Conservation (phyloP, 2,113 vertebrate genomes). For the Pteropus alecto region DNA sequence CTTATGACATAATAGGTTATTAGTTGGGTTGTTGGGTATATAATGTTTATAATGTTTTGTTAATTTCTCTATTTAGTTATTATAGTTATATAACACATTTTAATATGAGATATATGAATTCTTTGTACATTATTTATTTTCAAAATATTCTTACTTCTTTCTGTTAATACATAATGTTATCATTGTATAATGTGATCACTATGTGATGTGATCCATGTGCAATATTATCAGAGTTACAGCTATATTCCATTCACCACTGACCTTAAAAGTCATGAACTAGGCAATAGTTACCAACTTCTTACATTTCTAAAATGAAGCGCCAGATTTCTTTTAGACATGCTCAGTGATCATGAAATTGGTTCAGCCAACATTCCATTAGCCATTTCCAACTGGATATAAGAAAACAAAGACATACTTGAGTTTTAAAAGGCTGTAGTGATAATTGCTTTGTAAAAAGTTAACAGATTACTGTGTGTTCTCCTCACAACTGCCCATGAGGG, state of each 20-base stretch:
- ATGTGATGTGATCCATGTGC: not conserved
- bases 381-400: not conserved
- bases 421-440: not conserved
- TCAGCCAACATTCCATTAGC: not conserved
- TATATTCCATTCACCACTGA: not conserved
- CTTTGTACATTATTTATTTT: not conserved
- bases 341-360: not conserved
- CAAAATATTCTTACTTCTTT: not conserved
- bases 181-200: not conserved
- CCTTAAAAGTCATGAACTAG: not conserved
- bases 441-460: not conserved
- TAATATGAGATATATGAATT: not conserved
- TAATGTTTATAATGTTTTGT: not conserved
- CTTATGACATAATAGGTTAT: not conserved
- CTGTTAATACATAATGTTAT: not conserved
- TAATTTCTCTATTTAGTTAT: not conserved
- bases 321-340: not conserved
- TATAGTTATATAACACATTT: not conserved
- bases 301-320: not conserved
- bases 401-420: not conserved
- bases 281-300: not conserved
- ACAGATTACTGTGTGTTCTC: not conserved
- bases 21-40: not conserved
- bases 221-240: not conserved
- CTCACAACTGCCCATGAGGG: not conserved